These are phyloP conservation scores for Idaea aversata DNA, from an alignment of 2,888 invertebrate species.

Conservation along the genomic window DNA sequence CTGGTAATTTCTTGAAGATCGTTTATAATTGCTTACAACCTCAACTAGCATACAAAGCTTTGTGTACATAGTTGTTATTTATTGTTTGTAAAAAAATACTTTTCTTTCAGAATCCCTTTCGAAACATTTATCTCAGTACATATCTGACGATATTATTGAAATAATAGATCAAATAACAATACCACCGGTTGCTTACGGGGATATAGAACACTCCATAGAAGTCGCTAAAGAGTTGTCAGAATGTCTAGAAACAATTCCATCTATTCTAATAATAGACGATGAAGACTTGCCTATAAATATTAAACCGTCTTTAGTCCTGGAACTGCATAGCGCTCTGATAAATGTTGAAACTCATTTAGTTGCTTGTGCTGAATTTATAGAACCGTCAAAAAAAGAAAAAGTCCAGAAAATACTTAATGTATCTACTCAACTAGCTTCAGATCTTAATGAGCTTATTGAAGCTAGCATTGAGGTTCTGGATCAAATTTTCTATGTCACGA, in stretches of 20 bases:
- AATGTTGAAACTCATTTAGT: not conserved
- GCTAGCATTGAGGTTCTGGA: not conserved
- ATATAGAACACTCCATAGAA: not conserved
- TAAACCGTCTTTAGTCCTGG: not conserved
- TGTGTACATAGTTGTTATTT: not conserved
- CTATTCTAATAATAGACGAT: not conserved
- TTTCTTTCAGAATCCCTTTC: not conserved
- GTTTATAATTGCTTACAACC: not conserved
- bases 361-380: not conserved
- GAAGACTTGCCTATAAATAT: not conserved
- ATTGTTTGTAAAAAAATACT: not conserved
- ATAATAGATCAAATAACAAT: not conserved
- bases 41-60: not conserved
- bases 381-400: not conserved
- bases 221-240: not conserved
- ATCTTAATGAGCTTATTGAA: not conserved
- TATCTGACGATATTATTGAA: slow-evolving; percentile 1
- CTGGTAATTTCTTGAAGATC: not conserved
- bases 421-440: slow-evolving; percentile 1
- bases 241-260: not conserved
- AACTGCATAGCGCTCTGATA: not conserved
- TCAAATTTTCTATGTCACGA: not conserved
- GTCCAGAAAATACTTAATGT: not conserved
- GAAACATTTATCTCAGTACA: slow-evolving; percentile 3
- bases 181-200: not conserved